Base-by-base conservation (phyloP, 2,888 invertebrate species). In the Cremastobaeus sp. region DNA sequence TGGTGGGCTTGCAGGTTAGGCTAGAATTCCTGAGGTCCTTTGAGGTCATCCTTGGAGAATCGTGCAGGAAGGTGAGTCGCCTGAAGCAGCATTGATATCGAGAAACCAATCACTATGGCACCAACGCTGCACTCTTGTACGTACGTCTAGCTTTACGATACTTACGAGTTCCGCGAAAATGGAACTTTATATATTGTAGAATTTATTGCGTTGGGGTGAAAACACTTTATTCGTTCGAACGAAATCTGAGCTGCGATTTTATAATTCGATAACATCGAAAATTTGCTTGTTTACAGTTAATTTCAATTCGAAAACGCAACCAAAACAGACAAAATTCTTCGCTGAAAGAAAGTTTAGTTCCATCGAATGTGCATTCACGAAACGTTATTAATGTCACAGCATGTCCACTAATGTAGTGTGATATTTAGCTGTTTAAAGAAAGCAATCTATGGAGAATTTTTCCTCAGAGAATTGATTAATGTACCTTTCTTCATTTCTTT, bases 11-110 rank as follows among this genome's bases (percentile, higher is more conserved):
- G 77, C 79, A 79, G 83, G 81, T 83, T 85, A 84, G 83, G 84
- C 81, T 83, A 83, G 83, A 82, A 82, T 81, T 82, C 81, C 79
- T 79, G 82, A 81, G 85, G 84, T 84, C 83, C 82, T 80, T 80
- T 74, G 84, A 84, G 84, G 85, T 85, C 84, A 84, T 80, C 79
- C 78, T 79, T 81, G 79, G 81, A 82, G 80, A 81, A 83, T 82
- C 78, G 79, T 82, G 79, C 83, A 81, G 79, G 81, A 83, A 82
- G 83, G 83, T 83, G 83, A 85, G 79, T 83, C 79, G 85, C 85
- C 84, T 77, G 81, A 82, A 85, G 85, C 85, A 82, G 78, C 83
- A 81, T 82, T 84, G 85, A 85, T 85, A 85, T 85, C 85, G 83
- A 85, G 81, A 79, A 85, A 82, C 84, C 83, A 85, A 85, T 82